A percentile compares a stretch with the other conserved stretches of the same genome.
phyloP scores from a whole-genome alignment of 2,888 invertebrate species.

The Pediacus dermestoides region DNA sequence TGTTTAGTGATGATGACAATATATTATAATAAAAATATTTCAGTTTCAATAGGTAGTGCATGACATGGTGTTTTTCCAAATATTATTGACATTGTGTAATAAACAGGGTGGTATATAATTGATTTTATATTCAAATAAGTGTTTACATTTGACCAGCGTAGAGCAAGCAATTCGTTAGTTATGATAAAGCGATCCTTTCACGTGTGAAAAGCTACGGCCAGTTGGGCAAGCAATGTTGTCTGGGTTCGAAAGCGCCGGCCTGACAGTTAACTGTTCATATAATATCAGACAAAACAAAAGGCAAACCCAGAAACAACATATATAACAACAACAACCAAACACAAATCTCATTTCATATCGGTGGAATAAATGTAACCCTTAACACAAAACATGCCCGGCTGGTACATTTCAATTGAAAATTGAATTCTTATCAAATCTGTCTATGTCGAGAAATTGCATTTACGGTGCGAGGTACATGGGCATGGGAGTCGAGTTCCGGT shows the following conservation, averaged over 20 bases:
- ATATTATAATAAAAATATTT: too few species aligned
- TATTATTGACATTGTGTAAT: slow-evolving; percentile 6
- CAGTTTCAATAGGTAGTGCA: too few species aligned
- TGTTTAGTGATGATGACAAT: too few species aligned
- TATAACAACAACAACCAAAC: too few species aligned
- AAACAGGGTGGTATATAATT: slow-evolving; percentile 26
- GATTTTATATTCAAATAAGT: slow-evolving; percentile 44
- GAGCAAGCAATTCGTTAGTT: slow-evolving; percentile 47
- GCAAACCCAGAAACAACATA: slow-evolving; percentile 7
- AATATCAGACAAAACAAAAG: slow-evolving; percentile 18
- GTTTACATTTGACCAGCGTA: slow-evolving; percentile 43
- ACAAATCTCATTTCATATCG: too few species aligned
- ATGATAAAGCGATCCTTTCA: slow-evolving; percentile 42
- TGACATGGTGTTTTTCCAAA: too few species aligned
- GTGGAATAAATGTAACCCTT: too few species aligned
- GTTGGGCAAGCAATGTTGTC: slow-evolving; percentile 28
- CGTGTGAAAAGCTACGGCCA: slow-evolving; percentile 36
- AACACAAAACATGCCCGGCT: too few species aligned
- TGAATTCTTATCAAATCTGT: too few species aligned
- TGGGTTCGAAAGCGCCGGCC: slow-evolving; percentile 21
- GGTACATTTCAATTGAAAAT: too few species aligned
- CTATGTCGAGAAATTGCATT: too few species aligned
- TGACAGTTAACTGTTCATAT: slow-evolving; percentile 16
- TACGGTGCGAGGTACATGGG: too few species aligned
- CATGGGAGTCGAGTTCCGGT: slow-evolving; percentile 28